Conservation (phyloP, 2,113 vertebrate species). For the Cinclus mexicanus region DNA sequence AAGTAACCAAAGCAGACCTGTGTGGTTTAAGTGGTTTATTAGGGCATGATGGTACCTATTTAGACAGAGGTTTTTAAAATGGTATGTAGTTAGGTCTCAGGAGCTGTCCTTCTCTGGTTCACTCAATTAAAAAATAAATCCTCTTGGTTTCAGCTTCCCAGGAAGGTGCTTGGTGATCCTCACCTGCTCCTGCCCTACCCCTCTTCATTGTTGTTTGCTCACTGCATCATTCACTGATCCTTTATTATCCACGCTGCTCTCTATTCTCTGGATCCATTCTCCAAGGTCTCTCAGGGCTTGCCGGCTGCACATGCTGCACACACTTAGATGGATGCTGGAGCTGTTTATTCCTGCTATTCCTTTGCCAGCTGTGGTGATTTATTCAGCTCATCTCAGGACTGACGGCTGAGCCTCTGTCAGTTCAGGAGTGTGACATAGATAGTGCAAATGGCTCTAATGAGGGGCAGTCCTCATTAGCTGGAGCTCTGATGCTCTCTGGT, state of each 20-base stretch:
- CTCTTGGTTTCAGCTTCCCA: background rate
- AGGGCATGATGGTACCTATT: background rate
- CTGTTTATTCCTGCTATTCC: background rate
- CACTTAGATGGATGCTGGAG: background rate
- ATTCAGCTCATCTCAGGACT: background rate
- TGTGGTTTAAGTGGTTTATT: background rate
- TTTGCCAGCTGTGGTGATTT: background rate
- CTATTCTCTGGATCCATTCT: background rate
- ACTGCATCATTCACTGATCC: background rate
- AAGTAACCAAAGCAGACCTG: background rate
- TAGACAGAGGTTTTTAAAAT: background rate
- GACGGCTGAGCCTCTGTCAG: accelerated
- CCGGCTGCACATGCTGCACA: background rate
- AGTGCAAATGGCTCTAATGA: background rate
- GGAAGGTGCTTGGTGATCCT: background rate
- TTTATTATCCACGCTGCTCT: background rate
- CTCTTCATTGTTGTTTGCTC: background rate
- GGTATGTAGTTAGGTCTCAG: background rate
- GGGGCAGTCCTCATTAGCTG: background rate
- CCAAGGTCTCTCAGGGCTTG: background rate
- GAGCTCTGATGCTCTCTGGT: background rate
- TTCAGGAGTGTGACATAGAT: background rate
- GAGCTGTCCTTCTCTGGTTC: background rate
- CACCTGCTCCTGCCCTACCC: background rate
- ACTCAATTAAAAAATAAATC: background rate